Base-by-base conservation (phyloP, 2,113 vertebrate species). In the Nibea albiflora region DNA sequence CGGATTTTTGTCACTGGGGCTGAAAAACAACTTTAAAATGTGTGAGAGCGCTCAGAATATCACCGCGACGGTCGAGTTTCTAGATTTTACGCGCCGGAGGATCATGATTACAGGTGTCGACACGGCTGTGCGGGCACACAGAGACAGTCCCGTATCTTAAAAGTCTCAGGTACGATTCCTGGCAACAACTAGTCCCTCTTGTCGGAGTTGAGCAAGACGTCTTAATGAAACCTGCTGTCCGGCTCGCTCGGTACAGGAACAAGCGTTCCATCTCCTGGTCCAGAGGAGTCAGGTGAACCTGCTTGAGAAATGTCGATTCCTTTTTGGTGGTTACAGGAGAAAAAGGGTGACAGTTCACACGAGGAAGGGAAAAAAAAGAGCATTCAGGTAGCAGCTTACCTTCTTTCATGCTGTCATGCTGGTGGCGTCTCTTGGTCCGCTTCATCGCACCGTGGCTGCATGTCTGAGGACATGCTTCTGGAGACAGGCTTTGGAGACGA, bases 381-480 rank as follows among this genome's bases (percentile, higher is more conserved):
- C 14, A n/a, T 54, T 52, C 46, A 35, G 52, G 31, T 67, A 3
- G 56, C 15, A 4, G 61, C 88, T 92, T 89, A 94, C 94, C 92
- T 93, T 88, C 67, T 72, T 69, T 91, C 65, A 87, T 35, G 82
- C 60, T 76, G 91, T 83, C 78, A 86, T 11, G 90, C 89, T 85
- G 87, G 76, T 84, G 90, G 76, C 80, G 81, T 86, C 83, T 78
- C 68, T 78, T 84, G 90, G 85, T 92, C 88, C 88, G 90, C 90
- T 92, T 90, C 92, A 94, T 92, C 81, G 89, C 89, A 73, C 79
- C 60, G 85, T 15, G 88, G 83, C 90, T 93, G 91, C 91, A 90
- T 89, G 91, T 94, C 89, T 92, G 90, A 90, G 89, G 88, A 92
- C 94, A 92, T 93, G 94, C 88, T 93, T 76, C 82, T 93, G 90